These are phyloP conservation scores for Microctonus aethiopoides DNA, from an alignment of 2,888 invertebrate species.

Conservation along the genomic window DNA sequence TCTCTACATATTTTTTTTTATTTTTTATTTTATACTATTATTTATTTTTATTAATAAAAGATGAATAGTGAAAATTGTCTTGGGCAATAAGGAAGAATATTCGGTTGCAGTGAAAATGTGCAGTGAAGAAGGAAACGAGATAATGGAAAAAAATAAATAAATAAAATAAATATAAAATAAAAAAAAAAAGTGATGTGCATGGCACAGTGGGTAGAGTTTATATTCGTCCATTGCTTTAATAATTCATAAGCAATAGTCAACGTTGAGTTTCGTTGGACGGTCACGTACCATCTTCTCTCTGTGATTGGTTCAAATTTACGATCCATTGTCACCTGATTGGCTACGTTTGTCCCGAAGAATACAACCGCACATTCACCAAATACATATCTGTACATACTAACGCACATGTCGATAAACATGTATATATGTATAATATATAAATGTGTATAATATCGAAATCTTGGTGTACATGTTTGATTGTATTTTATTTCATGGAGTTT, in stretches of 20 bases:
- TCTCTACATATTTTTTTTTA: background rate
- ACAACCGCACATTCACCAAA: slow-evolving; percentile 21
- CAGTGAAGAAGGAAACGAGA: slow-evolving; percentile 30
- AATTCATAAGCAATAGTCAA: slow-evolving; percentile 65
- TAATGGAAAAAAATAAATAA: slow-evolving; percentile 40
- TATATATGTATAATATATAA: background rate
- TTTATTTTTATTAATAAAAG: background rate
- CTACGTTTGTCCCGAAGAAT: slow-evolving; percentile 57
- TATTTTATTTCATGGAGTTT: background rate
- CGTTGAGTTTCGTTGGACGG: slow-evolving; percentile 46
- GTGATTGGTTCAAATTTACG: slow-evolving; percentile 65
- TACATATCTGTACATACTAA: background rate
- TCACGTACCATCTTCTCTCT: slow-evolving; percentile 58
- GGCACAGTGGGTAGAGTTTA: slow-evolving; percentile 40
- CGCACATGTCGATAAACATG: background rate
- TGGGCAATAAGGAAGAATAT: slow-evolving; percentile 20
- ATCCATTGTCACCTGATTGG: slow-evolving; percentile 65
- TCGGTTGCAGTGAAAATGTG: slow-evolving; percentile 32
- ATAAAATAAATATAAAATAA: slow-evolving; percentile 40
- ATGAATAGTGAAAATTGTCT: slow-evolving; percentile 11
- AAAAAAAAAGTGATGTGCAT: slow-evolving; percentile 16
- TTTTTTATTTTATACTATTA: background rate
- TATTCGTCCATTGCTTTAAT: slow-evolving; percentile 57
- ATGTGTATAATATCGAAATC: too few species aligned
- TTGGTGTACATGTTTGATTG: background rate